Evolutionary conservation across 2,888 invertebrate species (phyloP), one percentile per base, ranked within the genome.

Genomic region (Lasioglossum zephyrum): DNA sequence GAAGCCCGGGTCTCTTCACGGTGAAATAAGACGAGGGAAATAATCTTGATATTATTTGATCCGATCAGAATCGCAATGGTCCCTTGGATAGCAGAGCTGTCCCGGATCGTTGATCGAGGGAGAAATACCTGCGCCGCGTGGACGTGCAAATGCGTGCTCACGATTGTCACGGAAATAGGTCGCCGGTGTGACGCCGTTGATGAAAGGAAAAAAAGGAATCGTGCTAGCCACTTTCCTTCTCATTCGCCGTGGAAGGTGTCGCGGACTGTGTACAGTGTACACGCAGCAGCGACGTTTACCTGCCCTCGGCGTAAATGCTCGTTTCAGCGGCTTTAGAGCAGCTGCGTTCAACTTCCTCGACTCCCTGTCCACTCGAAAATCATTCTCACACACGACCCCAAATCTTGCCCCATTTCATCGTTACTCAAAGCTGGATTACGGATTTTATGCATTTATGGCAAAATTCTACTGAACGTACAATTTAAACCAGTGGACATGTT

Each of bases 91-190:
- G 57, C 31, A n/a, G 72, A 73, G 57, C 49, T 73, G 60, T 63
- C 73, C 60, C 18, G 70, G 77, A 76, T 70, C 72, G 41, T 69
- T 41, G 63, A 39, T n/a, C 13, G 63, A 49, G 66, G 47, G 73
- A 70, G 41, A 78, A 57, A 66, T 49, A 66, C 72, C 80, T 82
- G 73, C 74, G 84, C 75, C 84, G 78, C 79, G 87, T 89, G 84
- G 73, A 80, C 84, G 85, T 79, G 78, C 78, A 85, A 77, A 84
- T 78, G 78, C 84, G 76, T 87, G 86, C 77, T 79, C 86, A 77
- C 82, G 84, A 88, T 89, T 88, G 89, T 85, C 80, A 87, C 83
- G 88, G 82, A 89, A 90, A 90, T 90, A 86, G 90, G 88, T 87
- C 90, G 86, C 75, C 82, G 70, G 26, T 73, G 87, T 77, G 75